A percentile compares a stretch with the other conserved stretches of the same genome.
phyloP scores from a whole-genome alignment of 1,140 invertebrate genomes.

The Mesaphorura yosii region DNA sequence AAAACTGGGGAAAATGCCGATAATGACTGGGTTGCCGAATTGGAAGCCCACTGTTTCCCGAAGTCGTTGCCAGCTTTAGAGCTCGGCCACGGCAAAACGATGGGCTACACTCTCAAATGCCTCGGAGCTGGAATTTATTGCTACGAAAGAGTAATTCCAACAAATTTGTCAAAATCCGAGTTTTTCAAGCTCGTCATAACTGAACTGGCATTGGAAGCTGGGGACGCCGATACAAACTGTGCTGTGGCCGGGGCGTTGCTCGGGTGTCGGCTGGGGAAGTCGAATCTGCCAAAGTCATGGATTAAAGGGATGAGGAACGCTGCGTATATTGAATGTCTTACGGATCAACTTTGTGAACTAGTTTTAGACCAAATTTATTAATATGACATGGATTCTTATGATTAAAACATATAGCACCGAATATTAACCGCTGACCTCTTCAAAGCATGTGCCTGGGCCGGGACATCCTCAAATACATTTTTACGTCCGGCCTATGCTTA shows the following conservation, averaged over 20 bases:
- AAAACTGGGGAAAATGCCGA: too few relatives aligned
- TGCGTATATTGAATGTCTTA: constrained; percentile 10
- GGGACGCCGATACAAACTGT: constrained; percentile 25
- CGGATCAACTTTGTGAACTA: neutral
- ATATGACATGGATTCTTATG: too few relatives aligned
- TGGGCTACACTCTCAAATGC: constrained; percentile 23
- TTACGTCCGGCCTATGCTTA: too few relatives aligned
- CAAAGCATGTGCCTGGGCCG: too few relatives aligned
- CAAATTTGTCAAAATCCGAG: neutral
- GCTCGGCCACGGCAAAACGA: constrained; percentile 6
- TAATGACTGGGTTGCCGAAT: neutral
- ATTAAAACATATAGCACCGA: too few relatives aligned
- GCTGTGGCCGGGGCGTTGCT: constrained; percentile 20
- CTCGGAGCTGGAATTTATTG: constrained; percentile 15
- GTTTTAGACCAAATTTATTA: constrained; percentile 1
- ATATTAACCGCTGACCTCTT: too few relatives aligned
- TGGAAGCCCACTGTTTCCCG: constrained; percentile 8
- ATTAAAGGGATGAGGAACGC: constrained; percentile 7
- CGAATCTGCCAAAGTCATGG: constrained; percentile 15
- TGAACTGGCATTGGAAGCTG: constrained; percentile 16
- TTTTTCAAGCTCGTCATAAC: constrained; percentile 21
- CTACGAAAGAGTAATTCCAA: constrained; percentile 1
- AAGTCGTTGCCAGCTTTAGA: constrained; percentile 3
- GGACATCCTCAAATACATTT: too few relatives aligned
- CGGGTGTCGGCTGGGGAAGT: constrained; percentile 12